Base-by-base conservation (phyloP, 1,140 invertebrate genomes). In the Ruditapes philippinarum region DNA sequence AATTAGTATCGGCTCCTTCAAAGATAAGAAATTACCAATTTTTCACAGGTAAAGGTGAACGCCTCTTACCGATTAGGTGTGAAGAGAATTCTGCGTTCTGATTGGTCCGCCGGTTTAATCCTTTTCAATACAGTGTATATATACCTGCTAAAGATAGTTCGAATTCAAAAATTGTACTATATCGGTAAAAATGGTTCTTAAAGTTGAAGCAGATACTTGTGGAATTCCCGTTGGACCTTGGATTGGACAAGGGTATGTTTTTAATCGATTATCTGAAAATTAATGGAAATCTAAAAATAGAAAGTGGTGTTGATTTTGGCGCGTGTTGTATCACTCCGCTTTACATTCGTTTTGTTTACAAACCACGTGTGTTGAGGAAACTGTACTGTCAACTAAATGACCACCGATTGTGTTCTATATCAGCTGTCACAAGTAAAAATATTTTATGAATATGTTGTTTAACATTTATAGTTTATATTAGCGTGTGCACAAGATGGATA, bases 121-220 rank as follows among this genome's bases (percentile, higher is more conserved):
- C 85, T 38, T 80, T 78, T 40, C 54, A 12, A 54, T 33, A 70
- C 28, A n/a, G 25, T n/a, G 76, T 88, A 88, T 88, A 88, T 49
- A 88, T 88, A 88, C 85, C 62, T 88, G 60, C 28, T 42, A 70
- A 68, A 88, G 60, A 80, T 88, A 88, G 85, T 88, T 51, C 85
- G 54, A 80, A 65, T 78, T 62, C 62, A 79, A 88, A 88, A 68
- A 38, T 80, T 70, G 62, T 88, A 40, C 73, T 68, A 45, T 80
- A 60, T 62, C 40, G 74, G 22, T 31, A 80, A 88, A 86, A 79
- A 88, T 88, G 85, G 85, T 88, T 31, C 73, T 88, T 78, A 88
- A 88, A 70, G 76, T 88, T 49, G 85, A 88, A 80, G 74, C 85
- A 49, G 85, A 88, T 68, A 68, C 51, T 25, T 80, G 57, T 88